Conservation (phyloP, 2,888 invertebrate species). For the Poecilobothrus nobilitatus region DNA sequence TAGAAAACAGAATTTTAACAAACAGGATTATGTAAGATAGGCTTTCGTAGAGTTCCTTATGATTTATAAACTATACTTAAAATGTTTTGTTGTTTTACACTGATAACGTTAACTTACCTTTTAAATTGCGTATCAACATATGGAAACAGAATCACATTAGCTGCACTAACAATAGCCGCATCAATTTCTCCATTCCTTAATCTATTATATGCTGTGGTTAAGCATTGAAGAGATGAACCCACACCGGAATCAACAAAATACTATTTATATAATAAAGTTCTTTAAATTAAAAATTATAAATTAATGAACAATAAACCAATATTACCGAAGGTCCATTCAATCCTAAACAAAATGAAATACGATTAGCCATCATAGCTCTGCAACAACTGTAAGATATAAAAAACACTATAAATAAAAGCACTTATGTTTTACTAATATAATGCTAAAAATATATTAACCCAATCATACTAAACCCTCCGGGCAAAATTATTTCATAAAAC, state of each 20-base stretch:
- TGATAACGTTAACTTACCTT: conserved; percentile 40
- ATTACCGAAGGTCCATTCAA: conserved; percentile 68
- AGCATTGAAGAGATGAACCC: conserved; percentile 72
- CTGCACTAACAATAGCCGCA: conserved; percentile 73
- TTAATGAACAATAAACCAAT: not conserved
- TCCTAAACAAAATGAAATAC: conserved; percentile 76
- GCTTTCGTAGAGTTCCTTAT: too few species aligned
- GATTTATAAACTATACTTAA: too few species aligned
- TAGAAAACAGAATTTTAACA: too few species aligned
- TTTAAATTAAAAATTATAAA: not conserved
- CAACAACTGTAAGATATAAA: conserved; percentile 52
- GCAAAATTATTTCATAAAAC: conserved; percentile 50
- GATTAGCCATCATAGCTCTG: conserved; percentile 78
- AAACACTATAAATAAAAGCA: not conserved
- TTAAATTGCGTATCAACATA: conserved; percentile 75
- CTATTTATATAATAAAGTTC: not conserved
- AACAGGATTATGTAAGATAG: too few species aligned
- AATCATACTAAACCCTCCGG: conserved; percentile 32
- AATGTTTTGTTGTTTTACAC: too few species aligned
- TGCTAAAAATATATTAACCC: conserved; percentile 23
- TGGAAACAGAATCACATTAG: conserved; percentile 73
- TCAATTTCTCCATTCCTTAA: conserved; percentile 71
- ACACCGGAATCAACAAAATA: conserved; percentile 78
- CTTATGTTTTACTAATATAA: too few species aligned
- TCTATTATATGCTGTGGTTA: conserved; percentile 66